Percentiles rank a stretch among this genome's conserved stretches.
phyloP scores from a whole-genome alignment of 2,113 vertebrate species.

The Myotis yumanensis region DNA sequence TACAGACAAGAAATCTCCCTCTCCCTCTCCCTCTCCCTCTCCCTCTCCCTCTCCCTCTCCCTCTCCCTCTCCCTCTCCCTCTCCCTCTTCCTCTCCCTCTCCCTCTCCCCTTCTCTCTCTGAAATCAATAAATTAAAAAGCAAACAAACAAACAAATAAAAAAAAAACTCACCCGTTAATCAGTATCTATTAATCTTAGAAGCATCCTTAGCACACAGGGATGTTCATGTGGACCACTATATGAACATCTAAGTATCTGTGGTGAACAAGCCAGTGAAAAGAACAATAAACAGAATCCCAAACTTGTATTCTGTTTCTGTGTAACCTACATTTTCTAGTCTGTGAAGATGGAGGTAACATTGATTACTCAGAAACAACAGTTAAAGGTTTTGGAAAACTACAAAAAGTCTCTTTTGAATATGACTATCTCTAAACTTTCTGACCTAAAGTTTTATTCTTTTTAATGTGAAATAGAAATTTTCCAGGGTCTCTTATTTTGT shows the following conservation, averaged over 20 bases:
- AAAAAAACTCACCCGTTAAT: neutral
- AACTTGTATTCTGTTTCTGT: neutral
- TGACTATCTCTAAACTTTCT: neutral
- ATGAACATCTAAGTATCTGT: neutral
- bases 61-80: neutral
- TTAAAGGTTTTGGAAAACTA: neutral
- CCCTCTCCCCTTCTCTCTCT: neutral
- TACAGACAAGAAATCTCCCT: neutral
- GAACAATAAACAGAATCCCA: neutral
- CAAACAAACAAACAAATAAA: neutral
- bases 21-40: too few species aligned
- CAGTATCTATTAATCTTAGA: neutral
- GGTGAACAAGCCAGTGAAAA: neutral
- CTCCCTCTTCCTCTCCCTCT: too few species aligned
- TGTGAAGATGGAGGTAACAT: neutral
- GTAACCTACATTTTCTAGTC: neutral
- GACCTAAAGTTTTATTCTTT: slow-evolving; percentile 12
- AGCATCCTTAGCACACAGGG: neutral
- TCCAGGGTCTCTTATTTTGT: neutral
- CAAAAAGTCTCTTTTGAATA: neutral
- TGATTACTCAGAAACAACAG: neutral
- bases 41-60: too few species aligned
- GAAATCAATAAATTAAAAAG: neutral
- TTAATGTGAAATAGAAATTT: slow-evolving; percentile 16
- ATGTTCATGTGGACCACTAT: neutral